Base-by-base conservation (phyloP, 2,113 vertebrate genomes). In the Alethe castanea region DNA sequence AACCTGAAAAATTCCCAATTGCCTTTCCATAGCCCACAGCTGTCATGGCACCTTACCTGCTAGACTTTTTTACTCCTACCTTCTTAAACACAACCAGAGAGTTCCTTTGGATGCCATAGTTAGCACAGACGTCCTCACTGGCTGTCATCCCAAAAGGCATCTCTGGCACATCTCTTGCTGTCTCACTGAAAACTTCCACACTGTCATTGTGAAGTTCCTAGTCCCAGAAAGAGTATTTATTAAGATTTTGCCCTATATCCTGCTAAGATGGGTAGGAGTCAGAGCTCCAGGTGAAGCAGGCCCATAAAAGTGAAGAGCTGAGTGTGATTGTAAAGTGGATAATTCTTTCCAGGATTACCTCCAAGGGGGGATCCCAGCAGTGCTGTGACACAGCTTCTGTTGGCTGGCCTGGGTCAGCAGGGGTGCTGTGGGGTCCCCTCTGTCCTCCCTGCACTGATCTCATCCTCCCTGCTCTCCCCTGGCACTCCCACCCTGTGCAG, bases 111-210 rank as follows among this genome's bases (percentile, higher is more conserved):
- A 98, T 97, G 6, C 97, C 81, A 3, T 98, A 99, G 83, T 92
- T 95, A 20, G 66, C 90, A 28, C 96, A 84, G 64, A 98, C 29
- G 0, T 98, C 95, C 48, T 96, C 29, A 2, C 96, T 98, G 78
- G 89, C 80, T 36, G 98, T 98, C 73, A 98, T 95, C 71, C 96
- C 98, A 36, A 99, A 99, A 7, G 94, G 96, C 42, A 99, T 67
- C 57, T 99, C 98, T 23, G 99, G 98, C 52, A 98, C 98, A 5
- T 99, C 98, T 70, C 97, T 96, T 10, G 98, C 98, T 1, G 94
- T 88, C 1, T 98, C 96, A 19, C 97, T 97, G 95, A 99, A 99
- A 65, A 97, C 59, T 57, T 98, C 97, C 69, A 97, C 91, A 4
- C 89, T 94, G 33, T 96, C 97, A 5, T 91, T 95, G 33, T 98